Evolutionary conservation across 2,113 vertebrate species (phyloP).

Genomic region (Rhinichthys klamathensis): DNA sequence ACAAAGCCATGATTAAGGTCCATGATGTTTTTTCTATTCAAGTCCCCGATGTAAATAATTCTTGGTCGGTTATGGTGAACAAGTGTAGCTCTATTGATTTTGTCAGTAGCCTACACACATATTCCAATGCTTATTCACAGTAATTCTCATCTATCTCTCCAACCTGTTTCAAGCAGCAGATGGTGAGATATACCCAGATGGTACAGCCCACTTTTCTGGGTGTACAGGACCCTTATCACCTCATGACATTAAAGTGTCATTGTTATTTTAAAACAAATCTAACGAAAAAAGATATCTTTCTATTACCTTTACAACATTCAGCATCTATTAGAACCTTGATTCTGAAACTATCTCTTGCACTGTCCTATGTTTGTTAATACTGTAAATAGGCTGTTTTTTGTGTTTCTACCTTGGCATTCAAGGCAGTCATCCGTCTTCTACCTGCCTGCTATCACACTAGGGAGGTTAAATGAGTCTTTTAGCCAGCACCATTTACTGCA

Average conservation of each 20-base stretch:
- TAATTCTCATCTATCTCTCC: background rate
- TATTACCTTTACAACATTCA: background rate
- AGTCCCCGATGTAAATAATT: background rate
- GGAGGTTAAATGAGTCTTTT: slow-evolving; percentile 30
- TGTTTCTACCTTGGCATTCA: background rate
- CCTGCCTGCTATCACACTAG: background rate
- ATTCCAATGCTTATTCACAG: background rate
- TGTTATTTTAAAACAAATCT: background rate
- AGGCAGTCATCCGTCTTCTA: background rate
- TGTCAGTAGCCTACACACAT: background rate
- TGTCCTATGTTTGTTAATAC: background rate
- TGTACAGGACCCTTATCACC: too few relatives aligned
- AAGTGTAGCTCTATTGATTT: background rate
- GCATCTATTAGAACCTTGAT: background rate
- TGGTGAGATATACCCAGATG: slow-evolving; percentile 18
- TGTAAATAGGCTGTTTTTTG: background rate
- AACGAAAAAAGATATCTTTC: background rate
- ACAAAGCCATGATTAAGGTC: slow-evolving; percentile 1
- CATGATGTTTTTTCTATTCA: background rate
- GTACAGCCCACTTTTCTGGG: slow-evolving; percentile 21
- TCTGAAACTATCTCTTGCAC: background rate
- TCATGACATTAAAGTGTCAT: background rate
- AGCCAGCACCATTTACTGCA: slow-evolving; percentile 26
- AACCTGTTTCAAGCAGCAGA: background rate
- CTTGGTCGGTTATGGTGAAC: too few relatives aligned